Base-by-base conservation (phyloP, 2,888 invertebrate species). In the Allygus modestus region DNA sequence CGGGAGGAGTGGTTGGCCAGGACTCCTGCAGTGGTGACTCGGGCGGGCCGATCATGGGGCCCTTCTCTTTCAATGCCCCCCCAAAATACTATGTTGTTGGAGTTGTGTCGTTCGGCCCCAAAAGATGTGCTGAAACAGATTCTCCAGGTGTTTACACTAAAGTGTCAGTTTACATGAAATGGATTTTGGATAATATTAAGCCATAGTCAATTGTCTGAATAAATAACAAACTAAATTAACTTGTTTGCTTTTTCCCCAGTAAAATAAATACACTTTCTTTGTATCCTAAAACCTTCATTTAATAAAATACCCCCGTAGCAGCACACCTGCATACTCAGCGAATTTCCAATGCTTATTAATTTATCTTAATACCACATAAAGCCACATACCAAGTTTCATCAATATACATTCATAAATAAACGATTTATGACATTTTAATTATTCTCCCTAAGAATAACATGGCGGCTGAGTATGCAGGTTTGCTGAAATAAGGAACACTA, bases 61-160 rank as follows among this genome's bases (percentile, higher is more conserved):
- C 71, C 5, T 81, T 86, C 17, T 84, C 73, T 28, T 0, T 33
- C 0, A 54, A 85, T 12, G 86, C 87, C n/a, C 84, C 85, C 31
- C 94, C 94, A 84, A 91, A 92, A 90, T 92, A 92, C 87, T 90
- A 89, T 46, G 86, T 93, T 0, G 88, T 93, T 0, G 93, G 92
- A 0, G 85, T 93, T 0, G 93, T 92, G 0, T 91, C 84, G 91
- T 93, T 93, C 87, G 94, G 92, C 15, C 51, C 51, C 0, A 91
- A n/a, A 88, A 89, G 84, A 82, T 89, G 28, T 92, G 93, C 86
- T 91, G 20, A 17, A 23, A 91, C 91, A 17, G 86, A 87, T 12
- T 89, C 89, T 85, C 94, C 92, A 0, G 94, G 92, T 0, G 90
- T 94, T 12, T 95, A 94, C 87, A 93, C 94, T 0, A 90, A 92